These are phyloP conservation scores for Eubasilissa splendida DNA, from an alignment of 2,888 invertebrate species.

Conservation along the genomic window DNA sequence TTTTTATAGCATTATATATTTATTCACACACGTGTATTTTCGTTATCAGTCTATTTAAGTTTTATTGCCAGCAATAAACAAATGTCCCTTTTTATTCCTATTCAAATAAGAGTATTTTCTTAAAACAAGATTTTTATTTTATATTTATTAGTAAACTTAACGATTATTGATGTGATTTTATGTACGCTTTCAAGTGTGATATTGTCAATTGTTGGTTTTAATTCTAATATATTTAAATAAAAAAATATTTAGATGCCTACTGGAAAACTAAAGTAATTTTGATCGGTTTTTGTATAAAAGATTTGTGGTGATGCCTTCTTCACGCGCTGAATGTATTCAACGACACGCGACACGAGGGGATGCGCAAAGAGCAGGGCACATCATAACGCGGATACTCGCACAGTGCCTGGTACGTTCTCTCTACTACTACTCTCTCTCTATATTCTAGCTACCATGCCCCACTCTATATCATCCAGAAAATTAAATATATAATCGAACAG, in stretches of 20 bases:
- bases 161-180: constrained; percentile 9
- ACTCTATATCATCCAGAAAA: too few relatives aligned
- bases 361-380: too few relatives aligned
- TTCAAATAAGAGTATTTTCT: constrained; percentile 1
- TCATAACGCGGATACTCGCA: too few relatives aligned
- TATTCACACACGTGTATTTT: constrained; percentile 10
- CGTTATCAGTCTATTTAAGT: constrained; percentile 27
- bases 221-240: not conserved
- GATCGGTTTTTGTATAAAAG: too few relatives aligned
- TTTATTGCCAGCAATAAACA: constrained; percentile 15
- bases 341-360: too few relatives aligned
- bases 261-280: too few relatives aligned
- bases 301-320: too few relatives aligned
- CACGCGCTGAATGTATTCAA: too few relatives aligned
- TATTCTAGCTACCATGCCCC: too few relatives aligned
- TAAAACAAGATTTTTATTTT: constrained; percentile 5
- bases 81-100: constrained; percentile 10
- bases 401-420: too few relatives aligned
- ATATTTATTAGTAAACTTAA: constrained; percentile 13
- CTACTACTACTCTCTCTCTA: too few relatives aligned
- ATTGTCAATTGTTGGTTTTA: not conserved
- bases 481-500: too few relatives aligned
- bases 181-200: constrained; percentile 14
- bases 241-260: not conserved
- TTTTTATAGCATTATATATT: constrained; percentile 17